These are phyloP conservation scores for Thereva unica DNA, from an alignment of 2,888 invertebrate genomes.

Conservation along the genomic window DNA sequence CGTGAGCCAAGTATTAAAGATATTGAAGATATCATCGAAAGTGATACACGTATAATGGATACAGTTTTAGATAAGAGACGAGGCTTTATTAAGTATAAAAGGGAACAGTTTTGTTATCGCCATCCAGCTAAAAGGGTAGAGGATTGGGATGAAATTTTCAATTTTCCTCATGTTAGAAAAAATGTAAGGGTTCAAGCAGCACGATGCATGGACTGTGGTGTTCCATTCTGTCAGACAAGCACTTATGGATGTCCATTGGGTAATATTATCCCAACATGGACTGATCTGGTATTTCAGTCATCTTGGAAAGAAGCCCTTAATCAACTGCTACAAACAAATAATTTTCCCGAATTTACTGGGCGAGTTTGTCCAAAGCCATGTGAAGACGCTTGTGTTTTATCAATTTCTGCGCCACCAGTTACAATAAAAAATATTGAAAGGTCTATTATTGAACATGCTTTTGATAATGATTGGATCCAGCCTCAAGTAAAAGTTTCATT, in stretches of 20 bases:
- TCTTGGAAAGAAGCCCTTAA: slow-evolving; percentile 94
- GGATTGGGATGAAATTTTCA: slow-evolving; percentile 98
- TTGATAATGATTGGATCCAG: slow-evolving; percentile 91
- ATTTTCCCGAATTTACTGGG: slow-evolving; percentile 98
- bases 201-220: slow-evolving; percentile 98
- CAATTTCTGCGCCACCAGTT: slow-evolving; percentile 93
- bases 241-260: slow-evolving; percentile 95
- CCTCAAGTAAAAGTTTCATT: slow-evolving; percentile 64
- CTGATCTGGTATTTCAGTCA: slow-evolving; percentile 91
- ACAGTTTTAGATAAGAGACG: slow-evolving; percentile 81
- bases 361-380: slow-evolving; percentile 96
- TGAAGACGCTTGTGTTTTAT: slow-evolving; percentile 96
- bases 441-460: slow-evolving; percentile 97
- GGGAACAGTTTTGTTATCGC: slow-evolving; percentile 86
- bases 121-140: slow-evolving; percentile 80
- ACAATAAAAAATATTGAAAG: slow-evolving; percentile 99
- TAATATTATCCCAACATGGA: slow-evolving; percentile 99
- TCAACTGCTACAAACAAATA: slow-evolving; percentile 95
- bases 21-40: slow-evolving; percentile 86
- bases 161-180: slow-evolving; percentile 81
- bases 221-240: slow-evolving; percentile 94
- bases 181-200: slow-evolving; percentile 91
- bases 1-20: slow-evolving; percentile 69
- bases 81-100: slow-evolving; percentile 95
- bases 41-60: slow-evolving; percentile 81